Percentiles rank a stretch among this genome's conserved stretches.
These are phyloP conservation scores for Eupithecia subfuscata DNA, from an alignment of 2,888 invertebrate genomes.

Conservation along the genomic window DNA sequence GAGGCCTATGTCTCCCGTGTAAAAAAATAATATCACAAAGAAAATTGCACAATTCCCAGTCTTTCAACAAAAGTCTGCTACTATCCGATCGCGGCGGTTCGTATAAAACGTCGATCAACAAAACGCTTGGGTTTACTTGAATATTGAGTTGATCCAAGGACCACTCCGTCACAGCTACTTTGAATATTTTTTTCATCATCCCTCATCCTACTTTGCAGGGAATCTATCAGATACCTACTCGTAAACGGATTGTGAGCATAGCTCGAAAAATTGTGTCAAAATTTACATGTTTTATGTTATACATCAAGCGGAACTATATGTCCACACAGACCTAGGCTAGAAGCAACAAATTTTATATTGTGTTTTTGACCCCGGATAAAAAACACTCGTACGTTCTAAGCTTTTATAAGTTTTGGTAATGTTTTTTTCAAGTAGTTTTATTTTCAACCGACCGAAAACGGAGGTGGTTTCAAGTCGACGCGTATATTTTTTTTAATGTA, in stretches of 20 bases:
- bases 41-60: background rate
- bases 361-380: no score
- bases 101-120: constrained; percentile 8
- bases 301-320: no score
- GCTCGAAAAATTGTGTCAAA: constrained; percentile 2
- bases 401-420: no score
- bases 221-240: constrained; percentile 29
- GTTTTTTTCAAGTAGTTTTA: no score
- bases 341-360: no score
- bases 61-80: background rate
- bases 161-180: constrained; percentile 26
- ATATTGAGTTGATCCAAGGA: constrained; percentile 21
- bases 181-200: constrained; percentile 34
- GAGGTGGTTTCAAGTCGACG: no score
- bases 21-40: no score
- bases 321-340: no score
- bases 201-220: constrained; percentile 32
- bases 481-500: no score
- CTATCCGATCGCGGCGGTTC: background rate
- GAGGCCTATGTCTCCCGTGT: no score
- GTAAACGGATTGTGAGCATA: background rate
- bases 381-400: no score
- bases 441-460: no score
- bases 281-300: background rate
- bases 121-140: constrained; percentile 9